Percentiles rank a stretch among this genome's conserved stretches.
phyloP scores from a whole-genome alignment of 92 coral and sea anemone species.

The Parazoanthus atlanticus region DNA sequence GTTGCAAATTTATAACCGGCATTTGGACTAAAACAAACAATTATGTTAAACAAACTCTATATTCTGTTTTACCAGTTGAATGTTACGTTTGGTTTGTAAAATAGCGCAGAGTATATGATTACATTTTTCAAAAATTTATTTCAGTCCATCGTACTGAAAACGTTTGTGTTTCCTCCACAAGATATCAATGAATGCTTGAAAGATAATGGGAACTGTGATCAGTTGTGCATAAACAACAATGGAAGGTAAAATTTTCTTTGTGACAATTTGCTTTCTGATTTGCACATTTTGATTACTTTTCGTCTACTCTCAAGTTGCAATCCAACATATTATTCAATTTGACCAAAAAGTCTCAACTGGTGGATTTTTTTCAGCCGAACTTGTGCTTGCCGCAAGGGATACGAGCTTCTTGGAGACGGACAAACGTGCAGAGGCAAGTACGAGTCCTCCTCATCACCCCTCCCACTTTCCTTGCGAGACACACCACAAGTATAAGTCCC shows the following conservation, averaged over 20 bases:
- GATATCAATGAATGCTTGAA: constrained; percentile 81
- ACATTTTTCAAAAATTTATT: too few species aligned
- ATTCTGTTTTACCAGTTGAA: too few species aligned
- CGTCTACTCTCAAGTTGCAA: not conserved
- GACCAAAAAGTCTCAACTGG: not conserved
- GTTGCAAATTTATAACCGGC: too few species aligned
- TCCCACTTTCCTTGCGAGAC: too few species aligned
- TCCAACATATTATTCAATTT: not conserved
- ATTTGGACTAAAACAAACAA: too few species aligned
- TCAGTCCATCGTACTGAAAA: not conserved
- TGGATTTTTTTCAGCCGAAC: constrained; percentile 66
- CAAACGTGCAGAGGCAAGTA: constrained; percentile 79
- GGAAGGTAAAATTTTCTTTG: constrained; percentile 70
- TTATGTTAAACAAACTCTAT: too few species aligned
- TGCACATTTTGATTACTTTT: not conserved
- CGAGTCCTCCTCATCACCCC: not conserved
- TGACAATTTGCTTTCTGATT: not conserved
- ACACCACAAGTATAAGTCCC: too few species aligned
- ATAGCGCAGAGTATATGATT: not conserved
- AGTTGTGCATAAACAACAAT: constrained; percentile 80
- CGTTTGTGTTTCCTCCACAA: constrained; percentile 3
- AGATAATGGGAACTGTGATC: constrained; percentile 79
- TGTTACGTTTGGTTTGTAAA: not conserved
- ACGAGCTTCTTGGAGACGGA: constrained; percentile 69
- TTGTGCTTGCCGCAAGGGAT: constrained; percentile 87